Evolutionary conservation across 2,888 invertebrate genomes (phyloP), one percentile per base, ranked within the genome.

Genomic region (Labia minor): DNA sequence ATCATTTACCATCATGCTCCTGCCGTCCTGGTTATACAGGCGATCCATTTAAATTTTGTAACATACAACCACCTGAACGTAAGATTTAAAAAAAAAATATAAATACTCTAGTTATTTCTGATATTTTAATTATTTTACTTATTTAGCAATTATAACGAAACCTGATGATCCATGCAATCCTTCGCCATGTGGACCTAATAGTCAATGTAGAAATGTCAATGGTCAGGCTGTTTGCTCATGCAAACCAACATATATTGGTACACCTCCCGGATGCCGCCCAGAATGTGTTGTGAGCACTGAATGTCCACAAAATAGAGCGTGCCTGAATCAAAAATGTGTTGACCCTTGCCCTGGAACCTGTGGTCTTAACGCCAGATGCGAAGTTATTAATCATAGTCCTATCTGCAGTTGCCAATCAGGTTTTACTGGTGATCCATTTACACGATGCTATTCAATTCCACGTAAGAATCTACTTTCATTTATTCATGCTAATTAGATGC

Each of bases 161-260:
- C 68, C 69, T 19, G 67, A 63, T 37, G 70, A 72, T 66, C 74
- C 74, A 10, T 74, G 74, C 69, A 67, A 67, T 19, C 72, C 73
- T 21, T 71, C 72, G 11, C 73, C 74, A 11, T 76, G 76, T 67
- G 76, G 77, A 1, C 73, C 72, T 10, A 73, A 77, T 70, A 77
- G 78, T n/a, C 73, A 76, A 66, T 79, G 79, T 69, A 72, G 74
- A 63, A 75, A 75, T 8, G 73, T 73, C 8, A 77, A 89, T 74
- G 85, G 82, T 11, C 87, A 88, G 73, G 89, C 89, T 62, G 86
- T 89, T 65, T 92, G 92, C 77, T 87, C 89, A 66, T 92, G 92
- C 74, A 82, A 86, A 73, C 82, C 82, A 72, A 86, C 86, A 70
- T 89, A 87, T 73, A 81, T 86, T 71, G 91, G 92, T 65, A 83